These are phyloP conservation scores for Xiphydria camelus DNA, from an alignment of 2,888 invertebrate genomes.

Conservation along the genomic window DNA sequence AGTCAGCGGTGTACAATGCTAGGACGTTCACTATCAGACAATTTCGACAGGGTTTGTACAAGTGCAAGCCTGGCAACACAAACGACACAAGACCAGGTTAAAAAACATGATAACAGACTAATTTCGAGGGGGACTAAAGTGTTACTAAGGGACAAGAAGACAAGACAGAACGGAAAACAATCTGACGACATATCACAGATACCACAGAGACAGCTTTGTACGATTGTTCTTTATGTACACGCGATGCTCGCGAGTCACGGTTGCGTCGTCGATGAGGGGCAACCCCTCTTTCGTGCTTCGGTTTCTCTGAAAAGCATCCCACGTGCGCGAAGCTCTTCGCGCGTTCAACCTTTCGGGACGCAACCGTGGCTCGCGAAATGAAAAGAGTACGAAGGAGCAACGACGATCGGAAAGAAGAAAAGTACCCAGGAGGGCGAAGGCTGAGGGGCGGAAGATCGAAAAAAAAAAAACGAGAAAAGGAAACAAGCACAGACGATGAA, in stretches of 20 bases:
- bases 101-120: background rate
- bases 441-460: too few species aligned
- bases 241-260: too few species aligned
- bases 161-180: constrained; percentile 55
- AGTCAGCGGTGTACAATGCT: constrained; percentile 41
- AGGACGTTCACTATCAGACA: constrained; percentile 52
- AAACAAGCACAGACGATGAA: constrained; percentile 24
- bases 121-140: background rate
- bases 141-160: constrained; percentile 52
- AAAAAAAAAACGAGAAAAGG: too few species aligned
- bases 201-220: constrained; percentile 37
- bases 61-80: constrained; percentile 55
- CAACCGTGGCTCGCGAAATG: too few species aligned
- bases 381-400: constrained; percentile 15
- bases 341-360: too few species aligned
- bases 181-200: constrained; percentile 57
- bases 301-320: too few species aligned
- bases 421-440: too few species aligned
- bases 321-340: too few species aligned
- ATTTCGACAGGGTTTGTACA: constrained; percentile 40
- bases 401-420: constrained; percentile 21
- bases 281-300: too few species aligned
- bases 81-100: constrained; percentile 50
- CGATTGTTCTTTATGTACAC: too few species aligned
- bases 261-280: too few species aligned